Conservation (phyloP, 2,888 invertebrate species). For the Cerceris ruficornis region DNA sequence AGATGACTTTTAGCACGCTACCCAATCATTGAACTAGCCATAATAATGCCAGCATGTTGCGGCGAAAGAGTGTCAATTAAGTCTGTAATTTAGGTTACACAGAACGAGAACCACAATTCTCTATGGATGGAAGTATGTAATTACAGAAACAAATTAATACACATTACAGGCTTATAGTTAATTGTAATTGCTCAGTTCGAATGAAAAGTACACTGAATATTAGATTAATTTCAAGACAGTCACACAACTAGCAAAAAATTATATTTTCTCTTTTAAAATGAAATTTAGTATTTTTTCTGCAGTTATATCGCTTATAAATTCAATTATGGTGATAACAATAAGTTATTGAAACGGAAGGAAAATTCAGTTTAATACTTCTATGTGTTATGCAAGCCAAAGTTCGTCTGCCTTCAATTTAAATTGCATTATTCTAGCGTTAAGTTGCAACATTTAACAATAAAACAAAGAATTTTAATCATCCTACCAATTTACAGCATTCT, state of each 20-base stretch:
- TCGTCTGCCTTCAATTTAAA: too few relatives aligned
- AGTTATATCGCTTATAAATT: too few relatives aligned
- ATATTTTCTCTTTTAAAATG: too few relatives aligned
- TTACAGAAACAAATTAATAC: not conserved
- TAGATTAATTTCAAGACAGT: too few relatives aligned
- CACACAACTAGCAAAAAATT: too few relatives aligned
- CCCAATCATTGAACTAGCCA: constrained; percentile 30
- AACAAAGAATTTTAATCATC: not conserved
- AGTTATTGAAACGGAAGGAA: too few relatives aligned
- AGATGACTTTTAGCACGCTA: constrained; percentile 47
- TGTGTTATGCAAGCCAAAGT: too few relatives aligned
- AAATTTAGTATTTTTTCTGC: too few relatives aligned
- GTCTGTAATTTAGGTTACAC: constrained; percentile 26
- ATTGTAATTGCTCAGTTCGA: not conserved
- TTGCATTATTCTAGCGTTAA: not conserved
- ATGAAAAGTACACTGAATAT: too few relatives aligned
- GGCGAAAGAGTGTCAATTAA: constrained; percentile 37
- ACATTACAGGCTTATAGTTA: not conserved
- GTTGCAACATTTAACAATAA: not conserved
- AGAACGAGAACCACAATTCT: not conserved
- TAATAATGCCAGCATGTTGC: constrained; percentile 39
- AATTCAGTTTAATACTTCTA: too few relatives aligned
- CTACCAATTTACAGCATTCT: not conserved
- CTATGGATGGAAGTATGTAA: not conserved
- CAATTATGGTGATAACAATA: too few relatives aligned